These are phyloP conservation scores for Chiridota heheva DNA, from an alignment of 35 echinoderm and acorn worm genomes.

Conservation along the genomic window DNA sequence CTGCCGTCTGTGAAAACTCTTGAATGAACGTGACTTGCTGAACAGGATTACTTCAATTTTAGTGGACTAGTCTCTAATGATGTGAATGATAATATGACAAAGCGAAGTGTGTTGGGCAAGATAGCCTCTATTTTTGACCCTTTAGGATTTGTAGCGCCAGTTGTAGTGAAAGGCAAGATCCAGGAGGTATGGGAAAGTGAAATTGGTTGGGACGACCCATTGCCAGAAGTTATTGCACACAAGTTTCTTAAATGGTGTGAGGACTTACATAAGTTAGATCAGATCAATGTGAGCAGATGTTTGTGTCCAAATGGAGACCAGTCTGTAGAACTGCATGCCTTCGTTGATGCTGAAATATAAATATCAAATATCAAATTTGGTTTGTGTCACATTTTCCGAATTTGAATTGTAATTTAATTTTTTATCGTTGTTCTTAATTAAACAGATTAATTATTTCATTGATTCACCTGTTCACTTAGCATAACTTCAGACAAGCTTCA, in stretches of 20 bases:
- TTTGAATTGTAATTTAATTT: too few relatives aligned
- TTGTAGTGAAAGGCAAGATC: conserved; percentile 24
- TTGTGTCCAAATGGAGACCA: background rate
- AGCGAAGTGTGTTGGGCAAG: conserved; percentile 21
- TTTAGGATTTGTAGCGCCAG: conserved; percentile 28
- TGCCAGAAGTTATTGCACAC: background rate
- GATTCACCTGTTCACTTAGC: too few relatives aligned
- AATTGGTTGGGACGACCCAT: conserved; percentile 33
- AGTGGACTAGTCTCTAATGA: background rate
- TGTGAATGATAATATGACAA: background rate
- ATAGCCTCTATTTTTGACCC: conserved; percentile 44
- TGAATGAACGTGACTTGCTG: conserved; percentile 3
- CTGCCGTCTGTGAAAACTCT: conserved; percentile 36
- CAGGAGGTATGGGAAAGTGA: conserved; percentile 50
- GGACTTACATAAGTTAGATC: background rate
- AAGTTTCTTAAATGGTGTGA: conserved; percentile 13
- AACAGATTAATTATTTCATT: too few relatives aligned
- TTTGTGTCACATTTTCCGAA: too few relatives aligned
- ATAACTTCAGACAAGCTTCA: too few relatives aligned
- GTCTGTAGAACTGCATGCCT: too few relatives aligned
- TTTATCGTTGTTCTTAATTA: too few relatives aligned
- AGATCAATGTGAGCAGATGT: background rate
- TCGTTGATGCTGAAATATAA: too few relatives aligned
- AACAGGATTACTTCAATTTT: conserved; percentile 40
- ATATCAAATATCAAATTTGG: too few relatives aligned